These are phyloP conservation scores for Phylloscopus whistleri DNA, from an alignment of 2,113 vertebrate genomes.

Conservation along the genomic window DNA sequence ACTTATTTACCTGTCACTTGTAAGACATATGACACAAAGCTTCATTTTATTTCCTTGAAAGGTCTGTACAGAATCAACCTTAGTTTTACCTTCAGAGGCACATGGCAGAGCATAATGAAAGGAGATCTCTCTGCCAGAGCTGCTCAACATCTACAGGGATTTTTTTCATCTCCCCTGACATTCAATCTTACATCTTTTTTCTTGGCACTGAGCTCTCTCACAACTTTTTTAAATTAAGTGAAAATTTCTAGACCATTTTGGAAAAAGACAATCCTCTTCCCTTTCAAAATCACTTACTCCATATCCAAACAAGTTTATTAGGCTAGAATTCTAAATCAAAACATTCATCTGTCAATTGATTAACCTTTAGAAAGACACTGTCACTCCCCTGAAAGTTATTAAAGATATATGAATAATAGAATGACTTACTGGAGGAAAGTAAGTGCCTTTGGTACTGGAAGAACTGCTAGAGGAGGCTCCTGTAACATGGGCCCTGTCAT, in stretches of 20 bases:
- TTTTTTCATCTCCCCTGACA: neutral
- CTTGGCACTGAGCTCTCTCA: neutral
- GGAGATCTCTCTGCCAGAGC: neutral
- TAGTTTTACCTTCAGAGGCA: neutral
- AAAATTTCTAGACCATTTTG: neutral
- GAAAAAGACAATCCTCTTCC: neutral
- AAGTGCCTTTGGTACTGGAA: constrained; percentile 96
- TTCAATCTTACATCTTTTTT: neutral
- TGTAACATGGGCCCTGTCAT: constrained; percentile 94
- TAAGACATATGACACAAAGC: neutral
- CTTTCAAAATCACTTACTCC: neutral
- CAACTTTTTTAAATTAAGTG: neutral
- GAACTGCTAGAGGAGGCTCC: constrained; percentile 98
- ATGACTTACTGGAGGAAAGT: constrained; percentile 90
- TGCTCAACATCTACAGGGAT: neutral
- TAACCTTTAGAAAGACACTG: neutral
- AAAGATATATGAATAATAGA: neutral
- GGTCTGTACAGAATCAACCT: neutral
- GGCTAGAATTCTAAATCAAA: neutral
- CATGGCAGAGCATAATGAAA: neutral
- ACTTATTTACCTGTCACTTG: neutral
- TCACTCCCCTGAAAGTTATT: neutral
- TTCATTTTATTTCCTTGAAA: neutral
- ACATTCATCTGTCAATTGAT: neutral
- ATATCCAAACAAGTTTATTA: neutral